Base-by-base conservation (phyloP, 2,797 vertebrate species). In the Hipposideros larvatus region DNA sequence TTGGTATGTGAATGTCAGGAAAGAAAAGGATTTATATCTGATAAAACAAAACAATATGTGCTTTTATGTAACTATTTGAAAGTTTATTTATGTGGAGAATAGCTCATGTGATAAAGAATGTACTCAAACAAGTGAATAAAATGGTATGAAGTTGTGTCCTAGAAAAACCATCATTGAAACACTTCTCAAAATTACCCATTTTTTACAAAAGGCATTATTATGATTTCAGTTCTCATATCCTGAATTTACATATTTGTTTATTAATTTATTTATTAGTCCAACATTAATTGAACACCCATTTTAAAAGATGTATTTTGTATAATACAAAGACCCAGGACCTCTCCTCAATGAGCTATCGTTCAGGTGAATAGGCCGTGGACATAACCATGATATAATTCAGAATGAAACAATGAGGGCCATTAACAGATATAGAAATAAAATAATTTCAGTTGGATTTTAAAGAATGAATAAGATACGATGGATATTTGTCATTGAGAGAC, bases 31-130 rank as follows among this genome's bases (percentile, higher is more conserved):
- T 87, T 87, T 85, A 55, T 85, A 95, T 61, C 51, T 77, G 83
- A 80, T 93, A 94, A 96, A 94, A 70, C 5, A 90, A 65, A 73
- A 46, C 16, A 68, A 19, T 68, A 70, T 68, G 16, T 73, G 10
- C 63, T 92, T 96, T 95, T 89, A 84, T 13, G 82, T 90, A 94
- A 77, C 80, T 94, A 68, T 89, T 94, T 90, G 57, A 92, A 94
- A 92, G 34, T 85, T 73, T 87, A 90, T 71, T 43, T 83, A 88
- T 91, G 28, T 73, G 53, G 16, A 92, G 80, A 92, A 90, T 59
- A 83, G 22, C 43, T 92, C 82, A 53, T 74, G 28, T 88, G 80
- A 90, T 92, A 93, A 93, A 71, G 24, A 53, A 93, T 55, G 93
- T 70, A 85, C 2, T 53, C 41, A 86, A 90, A 37, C 18, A 61